Evolutionary conservation across 2,113 vertebrate species (phyloP), one percentile per base, ranked within the genome.

Genomic region (Cryptoleucopteryx plumbea): DNA sequence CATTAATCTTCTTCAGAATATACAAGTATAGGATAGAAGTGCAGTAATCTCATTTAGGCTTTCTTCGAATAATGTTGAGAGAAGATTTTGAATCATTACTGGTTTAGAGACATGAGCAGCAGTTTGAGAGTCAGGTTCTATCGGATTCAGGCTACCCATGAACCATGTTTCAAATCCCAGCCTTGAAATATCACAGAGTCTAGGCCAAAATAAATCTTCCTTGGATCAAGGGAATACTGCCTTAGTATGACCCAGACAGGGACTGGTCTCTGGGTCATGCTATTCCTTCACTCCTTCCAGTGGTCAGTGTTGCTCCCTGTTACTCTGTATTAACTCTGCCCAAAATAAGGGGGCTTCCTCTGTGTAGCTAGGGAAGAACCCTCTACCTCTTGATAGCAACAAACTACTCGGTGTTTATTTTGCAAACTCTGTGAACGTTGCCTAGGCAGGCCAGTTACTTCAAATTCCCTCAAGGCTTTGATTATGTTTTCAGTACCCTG

Each of bases 1-100:
- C 73, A 94, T 95, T 77, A 95, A 95, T 96, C 55, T 62, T 81
- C 42, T 95, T 90, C 86, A 90, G 93, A 93, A 95, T 66, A 74
- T 68, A 77, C 56, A 85, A 90, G 70, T 93, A 78, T 96, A 90
- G n/a, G 65, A 42, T 7, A 88, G 71, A 96, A 94, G 52, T 73
- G 61, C 72, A 72, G n/a, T 92, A 97, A 96, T 93, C 91, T 79
- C 61, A 90, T 95, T 95, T 94, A 71, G 65, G 14, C 56, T 78
- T 91, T 91, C 42, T 93, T 93, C 2, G 7, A 94, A 82, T 94
- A 81, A 89, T 8, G 31, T 70, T 80, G 88, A 94, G 38, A 94
- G 87, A 77, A 77, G 36, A 88, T 97, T 98, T 96, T 96, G 77
- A 87, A 74, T 95, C 52, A 31, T 68, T 63, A 36, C 31, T 56